Evolutionary conservation across 2,113 vertebrate genomes (phyloP), one percentile per base, ranked within the genome.

Genomic region (Formicarius rufipectus): DNA sequence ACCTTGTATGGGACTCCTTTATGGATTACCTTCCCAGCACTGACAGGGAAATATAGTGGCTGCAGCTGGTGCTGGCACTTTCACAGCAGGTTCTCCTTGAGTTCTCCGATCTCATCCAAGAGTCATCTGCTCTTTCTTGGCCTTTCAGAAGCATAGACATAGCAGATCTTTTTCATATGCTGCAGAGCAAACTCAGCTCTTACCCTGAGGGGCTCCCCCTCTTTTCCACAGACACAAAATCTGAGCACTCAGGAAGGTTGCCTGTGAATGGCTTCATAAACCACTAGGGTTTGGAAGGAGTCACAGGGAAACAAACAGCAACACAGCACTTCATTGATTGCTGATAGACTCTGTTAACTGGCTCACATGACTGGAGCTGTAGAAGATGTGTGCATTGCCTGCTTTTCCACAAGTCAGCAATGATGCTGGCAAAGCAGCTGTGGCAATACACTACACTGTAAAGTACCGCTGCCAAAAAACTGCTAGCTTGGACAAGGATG

Each of bases 191-290:
- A 64, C 30, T 14, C 68, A 66, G 30, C 31, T 40, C 77, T 33
- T 19, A 80, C 37, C 63, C 63, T 44, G 49, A 69, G 49, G 18
- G 50, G n/a, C 17, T 62, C 27, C 12, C 9, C 0, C 0, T 73
- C 44, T 76, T 68, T 77, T 63, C 28, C 50, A 45, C 22, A 52
- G 62, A 59, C 39, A 39, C 16, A 77, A 60, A 89, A 80, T 1
- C 3, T 0, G 0, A 84, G 33, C 0, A 3, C n/a, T 79, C 47
- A 31, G 28, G 24, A 31, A 93, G 6, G 27, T 0, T 68, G 60
- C n/a, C 27, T 1, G 0, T 4, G 20, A 68, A 55, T 24, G 19
- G 31, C 14, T 83, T 84, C 50, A 60, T 77, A 52, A 87, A 77
- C 28, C 45, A 17, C 14, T 4, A 19, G 63, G 39, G 68, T 59